A percentile compares a stretch with the other conserved stretches of the same genome.
These are phyloP conservation scores for Troilus luridus DNA, from an alignment of 2,888 invertebrate species.

Conservation along the genomic window DNA sequence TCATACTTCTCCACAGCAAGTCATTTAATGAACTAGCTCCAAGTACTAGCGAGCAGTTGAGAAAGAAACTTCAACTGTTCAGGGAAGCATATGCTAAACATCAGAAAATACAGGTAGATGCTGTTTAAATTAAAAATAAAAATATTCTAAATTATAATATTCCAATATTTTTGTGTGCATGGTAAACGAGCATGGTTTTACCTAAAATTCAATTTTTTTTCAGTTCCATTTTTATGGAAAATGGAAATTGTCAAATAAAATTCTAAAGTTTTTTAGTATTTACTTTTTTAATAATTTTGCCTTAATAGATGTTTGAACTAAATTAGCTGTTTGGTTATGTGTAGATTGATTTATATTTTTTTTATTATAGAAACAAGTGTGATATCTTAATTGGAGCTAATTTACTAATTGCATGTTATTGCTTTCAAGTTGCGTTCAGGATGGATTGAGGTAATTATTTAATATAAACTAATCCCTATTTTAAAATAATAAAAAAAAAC, in stretches of 20 bases:
- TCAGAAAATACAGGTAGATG: slow-evolving; percentile 65
- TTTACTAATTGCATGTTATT: slow-evolving; percentile 59
- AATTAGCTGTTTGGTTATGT: background rate
- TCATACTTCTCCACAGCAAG: slow-evolving; percentile 73
- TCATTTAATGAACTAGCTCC: slow-evolving; percentile 69
- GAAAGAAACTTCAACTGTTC: slow-evolving; percentile 66
- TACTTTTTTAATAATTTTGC: background rate
- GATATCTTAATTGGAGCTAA: slow-evolving; percentile 26
- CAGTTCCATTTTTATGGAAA: background rate
- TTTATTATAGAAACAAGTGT: slow-evolving; percentile 50
- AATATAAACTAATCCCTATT: background rate
- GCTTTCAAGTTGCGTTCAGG: slow-evolving; percentile 65
- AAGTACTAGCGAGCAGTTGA: slow-evolving; percentile 65
- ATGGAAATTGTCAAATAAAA: background rate
- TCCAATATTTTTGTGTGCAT: background rate
- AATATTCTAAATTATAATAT: background rate
- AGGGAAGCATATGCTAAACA: slow-evolving; percentile 66
- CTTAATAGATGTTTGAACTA: background rate
- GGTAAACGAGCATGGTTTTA: background rate
- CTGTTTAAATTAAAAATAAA: background rate
- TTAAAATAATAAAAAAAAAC: background rate
- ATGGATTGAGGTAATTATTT: slow-evolving; percentile 65
- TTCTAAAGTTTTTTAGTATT: too few relatives aligned
- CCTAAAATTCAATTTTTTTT: background rate
- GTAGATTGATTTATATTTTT: slow-evolving; percentile 17